Conservation (phyloP, 2,888 invertebrate genomes). For the Platycheirus rosarum region DNA sequence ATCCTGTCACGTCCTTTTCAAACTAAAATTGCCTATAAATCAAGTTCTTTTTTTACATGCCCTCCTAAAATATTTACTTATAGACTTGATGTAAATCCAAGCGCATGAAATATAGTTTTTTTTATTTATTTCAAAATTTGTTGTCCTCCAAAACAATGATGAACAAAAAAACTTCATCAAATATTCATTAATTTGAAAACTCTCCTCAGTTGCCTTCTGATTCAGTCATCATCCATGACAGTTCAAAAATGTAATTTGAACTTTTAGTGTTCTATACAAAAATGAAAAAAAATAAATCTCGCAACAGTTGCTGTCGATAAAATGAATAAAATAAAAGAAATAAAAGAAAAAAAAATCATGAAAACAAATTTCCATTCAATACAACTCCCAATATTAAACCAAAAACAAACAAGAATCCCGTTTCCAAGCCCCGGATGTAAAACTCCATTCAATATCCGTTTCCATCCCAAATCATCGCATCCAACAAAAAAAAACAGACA, state of each 20-base stretch:
- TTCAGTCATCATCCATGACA: conserved; percentile 20
- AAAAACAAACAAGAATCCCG: conserved; percentile 41
- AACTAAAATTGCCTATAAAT: no score
- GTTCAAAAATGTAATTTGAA: conserved; percentile 65
- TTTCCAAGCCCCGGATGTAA: conserved; percentile 63
- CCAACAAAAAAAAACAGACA: conserved; percentile 40
- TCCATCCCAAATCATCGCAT: conserved; percentile 44
- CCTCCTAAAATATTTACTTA: background rate
- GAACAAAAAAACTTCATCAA: conserved; percentile 34
- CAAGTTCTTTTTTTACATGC: no score
- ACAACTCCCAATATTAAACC: conserved; percentile 4
- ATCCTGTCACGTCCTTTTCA: no score
- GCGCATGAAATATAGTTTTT: background rate
- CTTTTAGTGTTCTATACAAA: conserved; percentile 47
- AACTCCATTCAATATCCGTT: conserved; percentile 72
- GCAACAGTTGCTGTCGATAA: conserved; percentile 56
- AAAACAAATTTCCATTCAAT: conserved; percentile 47
- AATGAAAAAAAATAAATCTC: conserved; percentile 37
- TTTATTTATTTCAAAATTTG: conserved; percentile 11
- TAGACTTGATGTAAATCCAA: conserved; percentile 17
- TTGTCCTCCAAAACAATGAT: conserved; percentile 25
- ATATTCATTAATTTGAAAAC: conserved; percentile 52
- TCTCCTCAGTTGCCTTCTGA: conserved; percentile 7
- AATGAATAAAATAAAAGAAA: conserved; percentile 19
- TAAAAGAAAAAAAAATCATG: conserved; percentile 41